Evolutionary conservation across 2,888 invertebrate species (phyloP).

Genomic region (Conomelus anceps): DNA sequence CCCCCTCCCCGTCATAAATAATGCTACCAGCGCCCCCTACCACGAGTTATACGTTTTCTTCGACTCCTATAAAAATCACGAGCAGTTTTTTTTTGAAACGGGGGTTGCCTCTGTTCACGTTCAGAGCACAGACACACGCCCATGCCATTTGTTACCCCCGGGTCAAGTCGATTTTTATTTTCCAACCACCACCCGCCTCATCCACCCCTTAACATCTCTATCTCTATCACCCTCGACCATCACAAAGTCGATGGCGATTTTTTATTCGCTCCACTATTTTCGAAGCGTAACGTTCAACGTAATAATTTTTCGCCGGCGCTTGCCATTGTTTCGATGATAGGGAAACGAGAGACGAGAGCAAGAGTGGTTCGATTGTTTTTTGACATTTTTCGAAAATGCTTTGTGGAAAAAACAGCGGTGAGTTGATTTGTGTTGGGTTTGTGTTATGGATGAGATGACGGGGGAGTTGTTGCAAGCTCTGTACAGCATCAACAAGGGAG

Average conservation of each 20-base stretch:
- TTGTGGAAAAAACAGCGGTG: not conserved
- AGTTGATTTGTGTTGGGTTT: not conserved
- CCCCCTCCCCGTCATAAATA: constrained; percentile 1
- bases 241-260: not conserved
- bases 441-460: not conserved
- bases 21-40: not conserved
- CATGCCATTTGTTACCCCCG: not conserved
- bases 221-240: not conserved
- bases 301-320: not conserved
- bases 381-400: not conserved
- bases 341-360: not conserved
- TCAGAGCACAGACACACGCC: not conserved
- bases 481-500: too few relatives aligned
- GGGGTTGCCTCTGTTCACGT: not conserved
- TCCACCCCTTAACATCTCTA: not conserved
- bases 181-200: not conserved
- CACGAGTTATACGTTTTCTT: not conserved
- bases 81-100: not conserved
- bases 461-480: not conserved
- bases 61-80: not conserved
- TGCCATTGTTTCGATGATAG: not conserved
- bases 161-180: constrained; percentile 7
- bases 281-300: not conserved
- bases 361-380: not conserved
- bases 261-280: not conserved